Evolutionary conservation across 1,140 invertebrate species (phyloP).

Genomic region (Zophobas morio): DNA sequence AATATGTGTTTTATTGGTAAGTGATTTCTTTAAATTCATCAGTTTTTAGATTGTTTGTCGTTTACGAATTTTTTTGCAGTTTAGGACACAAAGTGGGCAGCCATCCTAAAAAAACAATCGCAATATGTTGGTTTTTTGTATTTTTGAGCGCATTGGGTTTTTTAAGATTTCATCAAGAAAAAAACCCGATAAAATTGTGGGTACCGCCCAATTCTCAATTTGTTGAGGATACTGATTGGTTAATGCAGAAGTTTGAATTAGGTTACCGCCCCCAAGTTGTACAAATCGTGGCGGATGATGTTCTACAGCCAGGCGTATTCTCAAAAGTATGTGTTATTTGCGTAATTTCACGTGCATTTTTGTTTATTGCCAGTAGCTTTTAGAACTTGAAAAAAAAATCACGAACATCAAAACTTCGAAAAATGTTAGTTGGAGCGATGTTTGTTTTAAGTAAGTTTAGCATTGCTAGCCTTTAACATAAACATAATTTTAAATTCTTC

Average conservation of each 20-base stretch:
- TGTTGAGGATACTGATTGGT: slow-evolving; percentile 79
- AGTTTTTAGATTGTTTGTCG: slow-evolving; percentile 13
- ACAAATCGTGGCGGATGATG: slow-evolving; percentile 77
- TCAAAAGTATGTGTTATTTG: slow-evolving; percentile 59
- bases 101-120: slow-evolving; percentile 72
- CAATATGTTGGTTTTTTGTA: slow-evolving; percentile 70
- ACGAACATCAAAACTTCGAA: slow-evolving; percentile 51
- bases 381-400: slow-evolving; percentile 59
- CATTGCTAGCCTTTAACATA: not conserved
- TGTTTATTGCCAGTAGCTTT: slow-evolving; percentile 52
- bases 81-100: slow-evolving; percentile 70
- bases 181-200: slow-evolving; percentile 83
- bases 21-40: slow-evolving; percentile 41
- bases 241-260: slow-evolving; percentile 77
- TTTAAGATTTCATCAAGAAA: slow-evolving; percentile 74
- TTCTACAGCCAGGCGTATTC: slow-evolving; percentile 74
- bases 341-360: not conserved
- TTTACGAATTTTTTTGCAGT: slow-evolving; percentile 64
- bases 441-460: slow-evolving; percentile 76
- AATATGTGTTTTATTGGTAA: slow-evolving; percentile 65
- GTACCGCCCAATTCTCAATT: slow-evolving; percentile 79
- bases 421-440: slow-evolving; percentile 72
- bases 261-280: slow-evolving; percentile 75
- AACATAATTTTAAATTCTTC: slow-evolving; percentile 52
- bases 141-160: slow-evolving; percentile 71